Conservation (phyloP, 2,113 vertebrate species). For the Platysternon megacephalum region DNA sequence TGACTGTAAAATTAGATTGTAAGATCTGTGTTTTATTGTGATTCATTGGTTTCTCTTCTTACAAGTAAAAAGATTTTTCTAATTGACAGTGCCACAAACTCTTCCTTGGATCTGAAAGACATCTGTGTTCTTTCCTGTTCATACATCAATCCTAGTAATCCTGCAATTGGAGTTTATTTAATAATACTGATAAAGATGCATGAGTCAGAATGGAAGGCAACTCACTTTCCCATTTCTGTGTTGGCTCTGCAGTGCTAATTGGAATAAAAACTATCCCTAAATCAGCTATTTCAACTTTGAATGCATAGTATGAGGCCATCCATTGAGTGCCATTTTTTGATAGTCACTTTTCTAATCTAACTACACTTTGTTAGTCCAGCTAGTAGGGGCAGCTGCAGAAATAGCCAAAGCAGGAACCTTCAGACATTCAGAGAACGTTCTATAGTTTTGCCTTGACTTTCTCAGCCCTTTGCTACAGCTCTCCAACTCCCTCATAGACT, state of each 20-base stretch:
- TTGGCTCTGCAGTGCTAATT: not conserved
- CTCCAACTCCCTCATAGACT: not conserved
- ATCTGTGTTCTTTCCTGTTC: not conserved
- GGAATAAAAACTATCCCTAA: not conserved
- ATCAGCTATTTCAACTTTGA: not conserved
- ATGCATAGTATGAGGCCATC: not conserved
- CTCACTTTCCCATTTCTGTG: not conserved
- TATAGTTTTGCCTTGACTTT: not conserved
- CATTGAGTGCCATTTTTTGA: not conserved
- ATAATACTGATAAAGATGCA: not conserved
- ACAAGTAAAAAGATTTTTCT: constrained; percentile 43
- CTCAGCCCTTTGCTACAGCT: not conserved
- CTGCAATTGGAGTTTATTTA: not conserved
- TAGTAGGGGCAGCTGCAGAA: constrained; percentile 8
- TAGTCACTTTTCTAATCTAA: not conserved
- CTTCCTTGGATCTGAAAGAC: constrained; percentile 9
- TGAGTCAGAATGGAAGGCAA: not conserved
- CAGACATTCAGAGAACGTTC: not conserved
- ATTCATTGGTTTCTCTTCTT: constrained; percentile 60
- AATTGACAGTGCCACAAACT: constrained; percentile 10
- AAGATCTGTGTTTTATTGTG: constrained; percentile 48
- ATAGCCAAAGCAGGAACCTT: not conserved
- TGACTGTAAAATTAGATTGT: constrained; percentile 35
- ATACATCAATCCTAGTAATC: not conserved
- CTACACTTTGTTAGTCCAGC: not conserved